Evolutionary conservation across 2,888 invertebrate genomes (phyloP).

Genomic region (Phortica magna): DNA sequence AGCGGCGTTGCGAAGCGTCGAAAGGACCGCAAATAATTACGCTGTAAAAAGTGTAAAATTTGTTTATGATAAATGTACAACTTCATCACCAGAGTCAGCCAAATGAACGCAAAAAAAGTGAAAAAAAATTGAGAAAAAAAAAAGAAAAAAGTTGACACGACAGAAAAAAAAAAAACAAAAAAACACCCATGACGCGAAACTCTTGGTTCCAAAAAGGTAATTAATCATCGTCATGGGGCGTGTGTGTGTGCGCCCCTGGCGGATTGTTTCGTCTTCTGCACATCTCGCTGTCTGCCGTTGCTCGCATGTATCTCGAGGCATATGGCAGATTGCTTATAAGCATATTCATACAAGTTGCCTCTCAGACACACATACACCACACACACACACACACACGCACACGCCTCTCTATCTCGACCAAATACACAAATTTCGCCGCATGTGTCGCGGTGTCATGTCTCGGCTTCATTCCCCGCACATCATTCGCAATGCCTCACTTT

Average conservation of each 20-base stretch:
- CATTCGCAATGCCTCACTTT: constrained; percentile 11
- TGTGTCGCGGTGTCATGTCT: constrained; percentile 35
- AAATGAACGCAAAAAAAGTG: constrained; percentile 49
- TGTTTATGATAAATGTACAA: constrained; percentile 62
- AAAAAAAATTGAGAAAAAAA: constrained; percentile 65
- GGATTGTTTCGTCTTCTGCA: constrained; percentile 34
- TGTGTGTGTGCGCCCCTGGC: constrained; percentile 71
- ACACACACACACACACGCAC: constrained; percentile 4
- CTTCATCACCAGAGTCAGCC: constrained; percentile 61
- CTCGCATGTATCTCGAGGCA: constrained; percentile 47
- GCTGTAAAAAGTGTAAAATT: constrained; percentile 55
- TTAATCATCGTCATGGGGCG: constrained; percentile 77
- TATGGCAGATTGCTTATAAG: constrained; percentile 70
- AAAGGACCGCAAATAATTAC: constrained; percentile 13
- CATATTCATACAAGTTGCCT: constrained; percentile 44
- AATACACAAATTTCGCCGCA: constrained; percentile 20
- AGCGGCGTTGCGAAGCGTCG: neutral
- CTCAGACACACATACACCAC: neutral
- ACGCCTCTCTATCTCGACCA: constrained; percentile 12
- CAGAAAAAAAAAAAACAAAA: constrained; percentile 40
- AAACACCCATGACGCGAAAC: neutral
- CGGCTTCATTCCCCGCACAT: neutral
- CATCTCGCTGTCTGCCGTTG: constrained; percentile 6
- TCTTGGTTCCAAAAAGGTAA: constrained; percentile 65
- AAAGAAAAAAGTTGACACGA: constrained; percentile 14